phyloP scores from a whole-genome alignment of 2,113 vertebrate genomes.

The Ailuropoda melanoleuca region DNA sequence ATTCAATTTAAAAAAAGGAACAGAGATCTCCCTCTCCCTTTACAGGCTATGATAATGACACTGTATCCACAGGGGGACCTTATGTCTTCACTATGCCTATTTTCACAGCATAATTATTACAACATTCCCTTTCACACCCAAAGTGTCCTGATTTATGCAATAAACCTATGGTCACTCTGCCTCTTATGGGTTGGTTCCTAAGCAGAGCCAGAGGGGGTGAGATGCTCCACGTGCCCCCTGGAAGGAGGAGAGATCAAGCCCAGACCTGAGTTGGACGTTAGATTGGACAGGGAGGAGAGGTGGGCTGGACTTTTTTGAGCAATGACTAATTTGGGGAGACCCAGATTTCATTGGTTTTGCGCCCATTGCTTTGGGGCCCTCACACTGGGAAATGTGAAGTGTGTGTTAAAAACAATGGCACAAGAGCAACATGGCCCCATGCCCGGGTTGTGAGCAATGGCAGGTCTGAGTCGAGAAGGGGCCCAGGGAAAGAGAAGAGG shows the following conservation, averaged over 20 bases:
- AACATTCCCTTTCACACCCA: not conserved
- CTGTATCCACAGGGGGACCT: fast-evolving
- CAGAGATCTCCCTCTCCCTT: fast-evolving
- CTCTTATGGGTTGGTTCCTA: not conserved
- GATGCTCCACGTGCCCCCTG: fast-evolving
- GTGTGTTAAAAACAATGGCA: not conserved
- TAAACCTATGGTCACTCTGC: not conserved
- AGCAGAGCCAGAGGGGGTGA: not conserved
- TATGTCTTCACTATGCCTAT: not conserved
- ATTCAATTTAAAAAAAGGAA: not conserved
- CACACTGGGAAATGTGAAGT: not conserved
- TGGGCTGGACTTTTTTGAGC: not conserved
- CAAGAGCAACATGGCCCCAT: not conserved
- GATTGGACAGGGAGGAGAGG: too few species aligned
- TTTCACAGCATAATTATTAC: not conserved
- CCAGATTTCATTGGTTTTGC: not conserved
- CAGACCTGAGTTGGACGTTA: not conserved
- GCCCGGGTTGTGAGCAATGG: not conserved
- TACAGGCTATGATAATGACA: not conserved
- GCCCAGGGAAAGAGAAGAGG: not conserved
- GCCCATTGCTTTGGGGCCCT: not conserved
- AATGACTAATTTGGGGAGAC: not conserved
- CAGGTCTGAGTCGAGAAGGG: not conserved
- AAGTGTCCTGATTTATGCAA: not conserved
- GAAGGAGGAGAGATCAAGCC: not conserved